phyloP scores from a whole-genome alignment of 2,113 vertebrate species.

The Neopipo cinnamomea region DNA sequence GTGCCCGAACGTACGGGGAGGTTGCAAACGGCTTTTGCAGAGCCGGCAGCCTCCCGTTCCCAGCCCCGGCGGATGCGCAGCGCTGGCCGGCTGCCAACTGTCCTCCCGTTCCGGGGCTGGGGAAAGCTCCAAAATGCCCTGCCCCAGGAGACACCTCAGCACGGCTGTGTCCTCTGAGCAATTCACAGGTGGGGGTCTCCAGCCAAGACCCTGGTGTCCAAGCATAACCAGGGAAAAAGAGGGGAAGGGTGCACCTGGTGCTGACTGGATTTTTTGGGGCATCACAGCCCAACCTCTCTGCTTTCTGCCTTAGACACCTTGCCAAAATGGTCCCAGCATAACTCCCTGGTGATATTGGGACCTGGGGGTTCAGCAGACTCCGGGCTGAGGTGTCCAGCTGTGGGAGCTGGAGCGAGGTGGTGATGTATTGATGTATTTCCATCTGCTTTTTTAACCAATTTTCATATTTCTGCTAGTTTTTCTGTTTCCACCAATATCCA shows the following conservation, averaged over 20 bases:
- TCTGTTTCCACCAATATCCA: background rate
- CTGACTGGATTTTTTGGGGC: background rate
- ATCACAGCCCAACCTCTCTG: background rate
- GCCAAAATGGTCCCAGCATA: fast-evolving
- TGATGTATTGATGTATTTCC: background rate
- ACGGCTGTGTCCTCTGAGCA: fast-evolving
- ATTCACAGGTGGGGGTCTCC: fast-evolving
- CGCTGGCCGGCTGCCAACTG: fast-evolving
- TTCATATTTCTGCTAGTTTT: background rate
- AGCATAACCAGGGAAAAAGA: background rate
- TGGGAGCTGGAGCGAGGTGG: background rate
- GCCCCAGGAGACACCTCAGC: fast-evolving
- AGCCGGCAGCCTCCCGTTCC: background rate
- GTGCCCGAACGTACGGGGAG: fast-evolving
- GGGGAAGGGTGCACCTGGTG: background rate
- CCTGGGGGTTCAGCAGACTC: background rate
- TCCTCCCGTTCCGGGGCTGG: background rate
- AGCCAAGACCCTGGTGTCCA: background rate
- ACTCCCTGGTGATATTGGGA: too few species aligned
- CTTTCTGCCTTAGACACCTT: background rate
- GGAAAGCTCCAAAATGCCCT: background rate
- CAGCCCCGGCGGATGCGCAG: background rate
- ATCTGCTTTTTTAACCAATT: background rate
- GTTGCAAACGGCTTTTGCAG: background rate
- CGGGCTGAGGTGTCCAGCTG: background rate